Conservation (phyloP, 2,888 invertebrate genomes). For the Pterostichus niger region DNA sequence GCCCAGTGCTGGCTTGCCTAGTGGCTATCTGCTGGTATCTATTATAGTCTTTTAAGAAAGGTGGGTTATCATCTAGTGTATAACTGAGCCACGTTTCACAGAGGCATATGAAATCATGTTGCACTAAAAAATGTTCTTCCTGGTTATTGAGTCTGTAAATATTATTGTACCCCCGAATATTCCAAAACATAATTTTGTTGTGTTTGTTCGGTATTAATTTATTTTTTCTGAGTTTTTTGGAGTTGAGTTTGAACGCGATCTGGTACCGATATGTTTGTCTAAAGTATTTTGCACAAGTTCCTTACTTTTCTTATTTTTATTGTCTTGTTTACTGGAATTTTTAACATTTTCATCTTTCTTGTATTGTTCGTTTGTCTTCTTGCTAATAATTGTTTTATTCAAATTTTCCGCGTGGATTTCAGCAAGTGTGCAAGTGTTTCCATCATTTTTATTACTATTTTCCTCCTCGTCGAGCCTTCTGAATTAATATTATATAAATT, state of each 20-base stretch:
- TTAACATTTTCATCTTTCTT: too few relatives aligned
- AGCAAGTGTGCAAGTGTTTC: too few relatives aligned
- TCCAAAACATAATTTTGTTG: conserved; percentile 20
- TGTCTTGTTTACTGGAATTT: too few relatives aligned
- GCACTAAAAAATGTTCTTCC: background rate
- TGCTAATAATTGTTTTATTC: too few relatives aligned
- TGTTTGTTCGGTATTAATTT: conserved; percentile 3
- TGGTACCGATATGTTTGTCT: background rate
- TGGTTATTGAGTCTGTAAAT: background rate
- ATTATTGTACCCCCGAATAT: conserved; percentile 2
- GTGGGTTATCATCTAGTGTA: background rate
- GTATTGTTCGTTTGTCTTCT: too few relatives aligned
- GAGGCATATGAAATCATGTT: conserved; percentile 3
- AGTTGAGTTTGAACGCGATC: conserved; percentile 3
- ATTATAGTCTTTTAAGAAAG: background rate
- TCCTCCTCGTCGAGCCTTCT: too few relatives aligned
- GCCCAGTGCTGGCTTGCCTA: background rate
- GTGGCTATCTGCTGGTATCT: background rate
- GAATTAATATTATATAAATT: too few relatives aligned
- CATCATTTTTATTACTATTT: too few relatives aligned
- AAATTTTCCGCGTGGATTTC: too few relatives aligned
- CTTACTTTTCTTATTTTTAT: too few relatives aligned
- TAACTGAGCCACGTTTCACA: conserved; percentile 18
- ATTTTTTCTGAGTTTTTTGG: background rate
- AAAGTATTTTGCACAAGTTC: too few relatives aligned